A percentile compares a stretch with the other conserved stretches of the same genome.
Evolutionary conservation across 2,888 invertebrate genomes (phyloP).

Genomic region (Sepiola atlantica): DNA sequence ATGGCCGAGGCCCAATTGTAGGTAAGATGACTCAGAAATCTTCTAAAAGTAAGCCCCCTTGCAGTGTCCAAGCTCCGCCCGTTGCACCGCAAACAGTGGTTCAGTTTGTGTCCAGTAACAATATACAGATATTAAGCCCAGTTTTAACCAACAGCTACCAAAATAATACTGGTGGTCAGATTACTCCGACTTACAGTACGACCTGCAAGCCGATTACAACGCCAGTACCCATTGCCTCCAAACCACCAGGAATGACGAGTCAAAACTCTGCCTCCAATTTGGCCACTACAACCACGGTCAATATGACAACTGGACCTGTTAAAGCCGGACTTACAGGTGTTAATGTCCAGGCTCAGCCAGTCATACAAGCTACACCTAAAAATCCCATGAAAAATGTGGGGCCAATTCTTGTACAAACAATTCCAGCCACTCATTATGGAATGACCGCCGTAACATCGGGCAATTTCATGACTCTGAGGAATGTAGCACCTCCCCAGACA

Average conservation of each 20-base stretch:
- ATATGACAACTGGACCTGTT: conserved; percentile 47
- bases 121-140: conserved; percentile 56
- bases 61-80: conserved; percentile 35
- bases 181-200: conserved; percentile 66
- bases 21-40: conserved; percentile 67
- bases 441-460: conserved; percentile 55
- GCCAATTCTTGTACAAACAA: conserved; percentile 62
- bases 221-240: conserved; percentile 70
- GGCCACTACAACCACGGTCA: conserved; percentile 50
- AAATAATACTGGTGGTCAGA: conserved; percentile 50
- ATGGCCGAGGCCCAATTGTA: conserved; percentile 64
- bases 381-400: conserved; percentile 58
- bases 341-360: conserved; percentile 54
- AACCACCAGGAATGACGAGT: conserved; percentile 56
- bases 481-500: conserved; percentile 54
- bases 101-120: conserved; percentile 54
- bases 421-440: conserved; percentile 62
- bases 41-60: conserved; percentile 52
- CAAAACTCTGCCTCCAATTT: conserved; percentile 49
- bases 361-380: conserved; percentile 56
- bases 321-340: conserved; percentile 52
- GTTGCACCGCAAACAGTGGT: conserved; percentile 50
- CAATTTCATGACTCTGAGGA: conserved; percentile 56
- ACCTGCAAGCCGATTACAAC: conserved; percentile 67
- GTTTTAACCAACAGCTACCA: conserved; percentile 54